A percentile compares a stretch with the other conserved stretches of the same genome.
Conservation (phyloP, 2,888 invertebrate genomes). For the Omphaloscelis lunosa region DNA sequence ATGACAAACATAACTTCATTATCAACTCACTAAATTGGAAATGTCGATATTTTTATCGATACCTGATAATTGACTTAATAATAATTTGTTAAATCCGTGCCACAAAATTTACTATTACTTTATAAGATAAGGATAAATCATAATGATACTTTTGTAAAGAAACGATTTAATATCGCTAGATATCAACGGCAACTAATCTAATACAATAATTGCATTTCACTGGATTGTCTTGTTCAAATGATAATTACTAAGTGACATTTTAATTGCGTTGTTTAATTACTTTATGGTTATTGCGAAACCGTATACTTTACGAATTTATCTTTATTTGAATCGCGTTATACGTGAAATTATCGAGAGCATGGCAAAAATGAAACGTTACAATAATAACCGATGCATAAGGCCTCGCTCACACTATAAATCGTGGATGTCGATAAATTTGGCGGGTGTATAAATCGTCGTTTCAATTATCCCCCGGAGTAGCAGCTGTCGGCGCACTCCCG, state of each 20-base stretch:
- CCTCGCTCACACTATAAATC: conserved; percentile 82
- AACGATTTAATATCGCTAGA: conserved; percentile 63
- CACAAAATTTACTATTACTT: conserved; percentile 56
- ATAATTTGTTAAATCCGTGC: conserved; percentile 64
- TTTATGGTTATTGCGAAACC: conserved; percentile 64
- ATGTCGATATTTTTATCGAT: conserved; percentile 63
- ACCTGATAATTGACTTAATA: conserved; percentile 67
- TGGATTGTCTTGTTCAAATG: conserved; percentile 71
- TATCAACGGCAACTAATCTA: conserved; percentile 67
- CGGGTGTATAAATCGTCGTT: conserved; percentile 89
- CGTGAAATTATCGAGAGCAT: conserved; percentile 63
- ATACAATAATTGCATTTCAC: conserved; percentile 73
- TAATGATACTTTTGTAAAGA: conserved; percentile 59
- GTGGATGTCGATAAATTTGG: conserved; percentile 88
- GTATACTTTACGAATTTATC: conserved; percentile 61
- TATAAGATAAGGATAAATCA: conserved; percentile 65
- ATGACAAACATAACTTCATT: conserved; percentile 51
- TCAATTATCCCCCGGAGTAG: conserved; percentile 88
- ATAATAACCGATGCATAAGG: conserved; percentile 72
- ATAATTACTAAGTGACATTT: conserved; percentile 74
- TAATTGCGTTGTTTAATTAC: conserved; percentile 69
- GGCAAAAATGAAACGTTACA: conserved; percentile 74
- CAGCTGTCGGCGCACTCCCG: conserved; percentile 84
- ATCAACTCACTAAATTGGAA: conserved; percentile 64
- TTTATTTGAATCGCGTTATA: conserved; percentile 64